Percentiles rank a stretch among this genome's conserved stretches.
These are phyloP conservation scores for Cynodonichthys magdalenae DNA, from an alignment of 2,797 vertebrate genomes.

Conservation along the genomic window DNA sequence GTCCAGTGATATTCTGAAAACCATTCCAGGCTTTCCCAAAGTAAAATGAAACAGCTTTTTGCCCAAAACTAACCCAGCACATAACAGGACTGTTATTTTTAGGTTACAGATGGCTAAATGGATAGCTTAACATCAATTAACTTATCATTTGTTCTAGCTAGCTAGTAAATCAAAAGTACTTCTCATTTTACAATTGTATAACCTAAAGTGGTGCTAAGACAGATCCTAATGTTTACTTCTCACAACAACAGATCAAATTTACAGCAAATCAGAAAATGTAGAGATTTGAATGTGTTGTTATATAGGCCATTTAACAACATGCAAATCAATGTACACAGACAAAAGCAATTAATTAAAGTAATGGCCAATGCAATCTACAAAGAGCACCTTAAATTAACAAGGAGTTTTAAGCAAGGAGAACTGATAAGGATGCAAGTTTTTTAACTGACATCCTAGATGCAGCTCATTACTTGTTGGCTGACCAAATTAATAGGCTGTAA, in stretches of 20 bases:
- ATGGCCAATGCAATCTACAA: neutral
- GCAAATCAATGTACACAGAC: neutral
- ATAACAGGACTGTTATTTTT: neutral
- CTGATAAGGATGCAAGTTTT: neutral
- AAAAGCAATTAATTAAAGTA: neutral
- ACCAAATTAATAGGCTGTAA: neutral
- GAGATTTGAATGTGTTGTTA: neutral
- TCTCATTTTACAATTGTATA: neutral
- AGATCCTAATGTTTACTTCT: too few species aligned
- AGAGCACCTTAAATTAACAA: neutral
- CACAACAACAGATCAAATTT: neutral
- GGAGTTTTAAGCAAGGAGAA: neutral
- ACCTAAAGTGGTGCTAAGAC: neutral
- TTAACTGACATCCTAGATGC: neutral
- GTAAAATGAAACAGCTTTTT: neutral
- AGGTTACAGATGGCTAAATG: neutral
- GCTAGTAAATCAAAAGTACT: neutral
- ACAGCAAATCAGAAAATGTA: neutral
- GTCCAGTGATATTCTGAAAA: neutral
- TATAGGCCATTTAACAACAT: neutral
- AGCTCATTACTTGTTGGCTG: neutral
- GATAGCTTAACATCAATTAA: neutral
- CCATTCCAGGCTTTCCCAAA: neutral
- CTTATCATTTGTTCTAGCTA: too few species aligned
- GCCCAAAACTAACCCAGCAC: neutral